A percentile compares a stretch with the other conserved stretches of the same genome.
Conservation (phyloP, 2,797 vertebrate species). For the Enteromius argenteus region DNA sequence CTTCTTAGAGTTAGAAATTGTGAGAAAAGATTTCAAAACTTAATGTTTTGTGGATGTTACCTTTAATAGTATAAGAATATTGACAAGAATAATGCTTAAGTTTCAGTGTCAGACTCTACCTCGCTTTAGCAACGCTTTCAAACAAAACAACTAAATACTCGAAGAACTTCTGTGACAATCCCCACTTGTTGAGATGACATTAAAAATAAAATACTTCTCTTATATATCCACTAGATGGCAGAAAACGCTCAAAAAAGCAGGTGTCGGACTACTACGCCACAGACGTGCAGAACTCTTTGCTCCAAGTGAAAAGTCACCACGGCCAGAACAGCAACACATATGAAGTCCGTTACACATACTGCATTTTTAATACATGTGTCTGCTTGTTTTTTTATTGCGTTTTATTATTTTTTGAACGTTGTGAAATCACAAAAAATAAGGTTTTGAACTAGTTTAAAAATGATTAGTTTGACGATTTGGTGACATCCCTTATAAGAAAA, state of each 20-base stretch:
- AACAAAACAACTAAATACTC: neutral
- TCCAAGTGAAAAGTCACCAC: neutral
- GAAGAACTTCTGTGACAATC: neutral
- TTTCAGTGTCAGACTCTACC: neutral
- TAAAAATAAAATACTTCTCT: neutral
- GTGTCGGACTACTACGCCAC: neutral
- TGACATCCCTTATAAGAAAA: neutral
- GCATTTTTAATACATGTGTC: neutral
- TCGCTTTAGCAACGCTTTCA: neutral
- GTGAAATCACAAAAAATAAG: neutral
- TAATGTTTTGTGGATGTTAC: neutral
- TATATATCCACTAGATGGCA: conserved; percentile 42
- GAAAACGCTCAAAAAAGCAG: neutral
- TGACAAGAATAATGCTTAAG: neutral
- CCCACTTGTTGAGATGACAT: neutral
- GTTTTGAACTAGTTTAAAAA: too few relatives aligned
- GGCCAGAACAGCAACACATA: too few relatives aligned
- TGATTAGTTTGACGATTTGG: neutral
- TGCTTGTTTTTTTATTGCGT: neutral
- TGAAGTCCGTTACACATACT: neutral
- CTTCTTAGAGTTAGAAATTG: neutral
- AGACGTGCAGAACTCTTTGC: neutral
- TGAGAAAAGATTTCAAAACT: neutral
- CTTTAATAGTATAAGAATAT: neutral
- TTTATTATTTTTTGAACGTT: neutral